Percentiles rank a stretch among this genome's conserved stretches.
Evolutionary conservation across 92 coral and sea anemone genomes (phyloP).

Genomic region (Actinernus sp.): DNA sequence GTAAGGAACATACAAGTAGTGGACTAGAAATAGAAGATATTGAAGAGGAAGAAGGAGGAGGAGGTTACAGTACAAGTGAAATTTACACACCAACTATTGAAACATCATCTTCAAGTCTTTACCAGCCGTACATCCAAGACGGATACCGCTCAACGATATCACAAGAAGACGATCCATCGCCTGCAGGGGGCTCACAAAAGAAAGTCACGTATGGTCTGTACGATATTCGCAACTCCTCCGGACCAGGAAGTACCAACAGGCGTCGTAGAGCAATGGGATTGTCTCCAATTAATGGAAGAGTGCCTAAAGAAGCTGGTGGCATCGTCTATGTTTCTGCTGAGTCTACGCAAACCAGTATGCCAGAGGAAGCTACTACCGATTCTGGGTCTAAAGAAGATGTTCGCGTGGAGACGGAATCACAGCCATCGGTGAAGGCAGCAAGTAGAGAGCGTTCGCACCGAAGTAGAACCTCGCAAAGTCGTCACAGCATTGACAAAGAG

Average conservation of each 20-base stretch:
- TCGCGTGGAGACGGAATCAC: not conserved
- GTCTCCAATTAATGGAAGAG: constrained; percentile 57
- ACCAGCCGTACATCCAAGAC: constrained; percentile 44
- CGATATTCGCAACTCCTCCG: constrained; percentile 91
- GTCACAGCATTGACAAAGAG: not conserved
- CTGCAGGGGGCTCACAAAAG: constrained; percentile 11
- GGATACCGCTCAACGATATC: constrained; percentile 42
- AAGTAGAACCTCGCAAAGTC: not conserved
- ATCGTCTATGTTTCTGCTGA: constrained; percentile 90
- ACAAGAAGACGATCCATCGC: constrained; percentile 32
- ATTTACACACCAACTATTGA: constrained; percentile 42
- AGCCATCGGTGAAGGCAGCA: not conserved
- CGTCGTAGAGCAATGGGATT: constrained; percentile 91
- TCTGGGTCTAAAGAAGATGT: constrained; percentile 18
- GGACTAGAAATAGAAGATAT: constrained; percentile 21
- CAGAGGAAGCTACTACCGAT: constrained; percentile 38
- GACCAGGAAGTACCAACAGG: constrained; percentile 99
- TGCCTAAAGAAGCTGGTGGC: constrained; percentile 27
- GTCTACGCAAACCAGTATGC: constrained; percentile 74
- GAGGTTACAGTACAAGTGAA: constrained; percentile 6
- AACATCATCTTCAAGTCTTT: constrained; percentile 49
- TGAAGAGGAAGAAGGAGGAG: constrained; percentile 2
- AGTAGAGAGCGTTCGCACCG: not conserved
- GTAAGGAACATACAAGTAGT: constrained; percentile 6
- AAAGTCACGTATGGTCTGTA: constrained; percentile 76